Base-by-base conservation (phyloP, 2,113 vertebrate genomes). In the Gobius niger region DNA sequence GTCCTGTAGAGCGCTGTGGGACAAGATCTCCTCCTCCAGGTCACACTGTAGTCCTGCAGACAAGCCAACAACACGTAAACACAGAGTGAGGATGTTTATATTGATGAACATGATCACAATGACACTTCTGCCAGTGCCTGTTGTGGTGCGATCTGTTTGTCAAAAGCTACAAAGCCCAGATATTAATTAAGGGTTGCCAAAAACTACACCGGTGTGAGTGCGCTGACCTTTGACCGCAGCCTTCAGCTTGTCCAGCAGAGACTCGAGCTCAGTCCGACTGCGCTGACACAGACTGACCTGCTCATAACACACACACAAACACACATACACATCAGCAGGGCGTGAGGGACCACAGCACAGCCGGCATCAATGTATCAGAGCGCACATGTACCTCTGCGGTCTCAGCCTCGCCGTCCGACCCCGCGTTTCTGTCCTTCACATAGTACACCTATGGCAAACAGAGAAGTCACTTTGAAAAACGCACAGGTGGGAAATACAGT, bases 391-490 rank as follows among this genome's bases (percentile, higher is more conserved):
- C 57, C 57, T 60, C 57, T 60, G 34, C 8, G n/a, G 15, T 60
- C 57, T 60, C 34, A 1, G 40, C 92, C 67, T 78, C 72, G 59
- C 83, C 90, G 52, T 79, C 88, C 53, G 90, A 82, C 68, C 96
- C 97, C 53, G 94, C 93, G 53, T 98, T 98, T 69, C 97, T 92
- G 88, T 97, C 93, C 78, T 95, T 79, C 72, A 94, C 90, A 88
- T 94, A 98, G 85, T 95, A 99, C 54, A 94, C 92, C 96, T 98
- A 74, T 7, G 83, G 56, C 16, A 13, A 18, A 59, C 9, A 40
- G n/a, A 54, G 1, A 34, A 57, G 11, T 16, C 4, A 18, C 8
- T 18, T 52, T 19, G 14, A 34, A 61, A 61, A 6, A 4, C 34
- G 40, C 24, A 59, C 54, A 24, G 3, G 24, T 4, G 24, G 24